A percentile compares a stretch with the other conserved stretches of the same genome.
Evolutionary conservation across 2,797 vertebrate genomes (phyloP).

Genomic region (Valencia hispanica): DNA sequence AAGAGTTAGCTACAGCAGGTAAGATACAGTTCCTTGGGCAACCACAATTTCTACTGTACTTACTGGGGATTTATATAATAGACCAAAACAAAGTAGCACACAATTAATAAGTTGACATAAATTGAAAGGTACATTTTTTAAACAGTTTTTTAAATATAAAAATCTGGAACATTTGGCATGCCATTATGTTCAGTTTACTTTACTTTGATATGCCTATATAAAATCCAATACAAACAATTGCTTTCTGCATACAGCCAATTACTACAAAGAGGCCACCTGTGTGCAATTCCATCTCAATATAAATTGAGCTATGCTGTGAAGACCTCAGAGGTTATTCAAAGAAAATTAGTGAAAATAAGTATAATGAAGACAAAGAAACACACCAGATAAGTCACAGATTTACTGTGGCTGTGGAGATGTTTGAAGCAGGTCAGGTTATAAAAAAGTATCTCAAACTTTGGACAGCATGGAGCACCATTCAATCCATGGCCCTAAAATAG

Average conservation of each 20-base stretch:
- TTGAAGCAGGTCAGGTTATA: background rate
- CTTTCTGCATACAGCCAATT: background rate
- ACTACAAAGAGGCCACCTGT: no score
- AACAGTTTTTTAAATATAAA: background rate
- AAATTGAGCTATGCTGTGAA: no score
- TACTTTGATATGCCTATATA: background rate
- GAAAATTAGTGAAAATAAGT: no score
- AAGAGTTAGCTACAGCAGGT: background rate
- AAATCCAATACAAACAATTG: background rate
- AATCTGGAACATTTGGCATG: background rate
- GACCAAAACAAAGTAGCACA: background rate
- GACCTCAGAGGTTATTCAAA: no score
- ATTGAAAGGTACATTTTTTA: background rate
- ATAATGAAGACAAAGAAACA: background rate
- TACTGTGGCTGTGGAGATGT: background rate
- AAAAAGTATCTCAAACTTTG: background rate
- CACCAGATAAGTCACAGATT: background rate
- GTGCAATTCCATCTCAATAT: no score
- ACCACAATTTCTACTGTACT: background rate
- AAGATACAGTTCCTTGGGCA: background rate
- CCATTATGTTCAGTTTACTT: background rate
- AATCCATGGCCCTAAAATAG: background rate
- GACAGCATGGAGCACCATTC: background rate
- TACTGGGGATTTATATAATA: background rate
- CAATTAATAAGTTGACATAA: background rate